Conservation (phyloP, 1,140 invertebrate genomes). For the Leptopilina clavipes region DNA sequence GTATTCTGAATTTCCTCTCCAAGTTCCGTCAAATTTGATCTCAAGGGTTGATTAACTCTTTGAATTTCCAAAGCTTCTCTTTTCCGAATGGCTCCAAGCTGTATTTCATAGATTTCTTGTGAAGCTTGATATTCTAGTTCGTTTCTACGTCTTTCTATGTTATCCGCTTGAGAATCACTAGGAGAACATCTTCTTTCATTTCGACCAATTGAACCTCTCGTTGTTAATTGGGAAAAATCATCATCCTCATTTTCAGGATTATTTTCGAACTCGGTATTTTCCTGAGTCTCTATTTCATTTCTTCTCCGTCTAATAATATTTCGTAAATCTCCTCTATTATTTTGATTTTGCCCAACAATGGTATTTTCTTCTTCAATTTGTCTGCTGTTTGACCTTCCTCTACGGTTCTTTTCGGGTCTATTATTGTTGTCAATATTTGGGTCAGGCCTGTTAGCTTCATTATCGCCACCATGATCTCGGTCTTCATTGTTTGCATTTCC, state of each 20-base stretch:
- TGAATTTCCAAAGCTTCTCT: not conserved
- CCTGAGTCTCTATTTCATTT: not conserved
- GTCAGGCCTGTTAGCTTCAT: not conserved
- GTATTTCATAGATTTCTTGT: not conserved
- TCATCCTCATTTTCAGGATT: not conserved
- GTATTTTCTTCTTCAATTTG: not conserved
- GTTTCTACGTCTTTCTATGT: not conserved
- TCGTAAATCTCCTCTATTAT: not conserved
- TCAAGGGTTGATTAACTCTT: not conserved
- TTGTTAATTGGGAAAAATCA: not conserved
- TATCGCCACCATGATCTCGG: not conserved
- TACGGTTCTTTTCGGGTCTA: not conserved
- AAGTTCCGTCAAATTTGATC: no score
- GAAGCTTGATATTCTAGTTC: not conserved
- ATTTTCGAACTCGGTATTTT: not conserved
- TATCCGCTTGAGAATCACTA: no score
- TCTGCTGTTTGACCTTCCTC: not conserved
- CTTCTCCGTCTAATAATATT: not conserved
- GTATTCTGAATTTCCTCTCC: not conserved
- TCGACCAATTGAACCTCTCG: not conserved
- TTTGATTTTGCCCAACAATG: not conserved
- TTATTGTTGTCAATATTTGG: not conserved
- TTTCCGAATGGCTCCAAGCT: not conserved
- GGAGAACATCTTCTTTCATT: no score
- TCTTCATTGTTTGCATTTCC: not conserved